Percentiles rank a stretch among this genome's conserved stretches.
These are phyloP conservation scores for Meiosimyza decipiens DNA, from an alignment of 2,888 invertebrate genomes.

Conservation along the genomic window DNA sequence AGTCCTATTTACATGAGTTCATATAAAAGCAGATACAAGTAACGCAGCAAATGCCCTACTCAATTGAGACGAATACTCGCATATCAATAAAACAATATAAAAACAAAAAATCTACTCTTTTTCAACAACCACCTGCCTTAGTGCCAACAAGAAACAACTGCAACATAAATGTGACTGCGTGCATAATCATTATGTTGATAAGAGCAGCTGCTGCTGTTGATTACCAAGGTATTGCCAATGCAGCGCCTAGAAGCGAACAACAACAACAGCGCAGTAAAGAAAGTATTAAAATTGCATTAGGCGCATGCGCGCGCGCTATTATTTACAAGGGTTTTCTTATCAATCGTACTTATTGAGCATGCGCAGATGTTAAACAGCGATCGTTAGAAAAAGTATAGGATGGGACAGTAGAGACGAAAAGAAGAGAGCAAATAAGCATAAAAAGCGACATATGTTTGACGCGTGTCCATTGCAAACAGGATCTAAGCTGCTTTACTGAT, in stretches of 20 bases:
- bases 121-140: conserved; percentile 35
- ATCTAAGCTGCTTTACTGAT: conserved; percentile 16
- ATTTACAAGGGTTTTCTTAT: conserved; percentile 10
- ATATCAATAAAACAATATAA: conserved; percentile 27
- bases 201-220: conserved; percentile 43
- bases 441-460: conserved; percentile 15
- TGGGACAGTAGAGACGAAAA: neutral
- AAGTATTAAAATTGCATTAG: conserved; percentile 28
- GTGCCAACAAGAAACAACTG: conserved; percentile 8
- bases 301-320: conserved; percentile 21
- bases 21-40: conserved; percentile 9
- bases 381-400: conserved; percentile 6
- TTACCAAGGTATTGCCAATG: neutral
- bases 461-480: conserved; percentile 12
- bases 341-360: neutral
- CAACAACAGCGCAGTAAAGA: neutral
- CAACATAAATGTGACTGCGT: conserved; percentile 18
- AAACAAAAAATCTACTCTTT: neutral
- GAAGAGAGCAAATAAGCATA: neutral
- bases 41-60: conserved; percentile 21
- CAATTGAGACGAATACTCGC: conserved; percentile 17
- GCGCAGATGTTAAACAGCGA: neutral
- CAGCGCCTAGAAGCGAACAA: neutral
- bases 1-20: no score
- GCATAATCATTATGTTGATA: conserved; percentile 41